A percentile compares a stretch with the other conserved stretches of the same genome.
Evolutionary conservation across 2,888 invertebrate species (phyloP).

Genomic region (Drosophila colorata): DNA sequence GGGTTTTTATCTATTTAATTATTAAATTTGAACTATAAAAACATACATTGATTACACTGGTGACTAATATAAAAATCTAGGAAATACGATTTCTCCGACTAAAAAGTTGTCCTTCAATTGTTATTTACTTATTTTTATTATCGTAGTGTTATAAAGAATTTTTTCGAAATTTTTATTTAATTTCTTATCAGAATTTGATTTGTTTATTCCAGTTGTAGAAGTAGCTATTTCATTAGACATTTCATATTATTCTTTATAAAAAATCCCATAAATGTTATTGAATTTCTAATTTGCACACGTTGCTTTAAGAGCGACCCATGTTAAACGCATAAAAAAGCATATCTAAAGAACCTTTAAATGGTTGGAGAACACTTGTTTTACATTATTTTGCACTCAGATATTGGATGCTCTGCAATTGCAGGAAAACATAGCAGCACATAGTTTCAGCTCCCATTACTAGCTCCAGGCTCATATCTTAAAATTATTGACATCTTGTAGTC

Average conservation of each 20-base stretch:
- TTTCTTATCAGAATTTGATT: too few relatives aligned
- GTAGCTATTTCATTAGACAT: too few relatives aligned
- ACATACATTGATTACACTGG: too few relatives aligned
- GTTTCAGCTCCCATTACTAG: conserved; percentile 2
- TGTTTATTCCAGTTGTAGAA: too few relatives aligned
- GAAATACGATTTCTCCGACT: too few relatives aligned
- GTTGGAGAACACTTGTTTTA: conserved; percentile 24
- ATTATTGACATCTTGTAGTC: conserved; percentile 28
- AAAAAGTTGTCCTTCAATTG: too few relatives aligned
- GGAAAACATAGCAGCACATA: neutral
- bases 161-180: too few relatives aligned
- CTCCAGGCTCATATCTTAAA: conserved; percentile 30
- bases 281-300: neutral
- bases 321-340: neutral
- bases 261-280: neutral
- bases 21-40: too few relatives aligned
- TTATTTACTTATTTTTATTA: too few relatives aligned
- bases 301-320: conserved; percentile 24
- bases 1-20: neutral
- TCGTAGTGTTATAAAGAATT: too few relatives aligned
- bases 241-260: too few relatives aligned
- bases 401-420: conserved; percentile 1
- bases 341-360: conserved; percentile 14
- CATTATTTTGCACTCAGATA: conserved; percentile 60
- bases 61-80: neutral